Evolutionary conservation across 2,888 invertebrate genomes (phyloP).

Genomic region (Drosophila pseudotalamancana): DNA sequence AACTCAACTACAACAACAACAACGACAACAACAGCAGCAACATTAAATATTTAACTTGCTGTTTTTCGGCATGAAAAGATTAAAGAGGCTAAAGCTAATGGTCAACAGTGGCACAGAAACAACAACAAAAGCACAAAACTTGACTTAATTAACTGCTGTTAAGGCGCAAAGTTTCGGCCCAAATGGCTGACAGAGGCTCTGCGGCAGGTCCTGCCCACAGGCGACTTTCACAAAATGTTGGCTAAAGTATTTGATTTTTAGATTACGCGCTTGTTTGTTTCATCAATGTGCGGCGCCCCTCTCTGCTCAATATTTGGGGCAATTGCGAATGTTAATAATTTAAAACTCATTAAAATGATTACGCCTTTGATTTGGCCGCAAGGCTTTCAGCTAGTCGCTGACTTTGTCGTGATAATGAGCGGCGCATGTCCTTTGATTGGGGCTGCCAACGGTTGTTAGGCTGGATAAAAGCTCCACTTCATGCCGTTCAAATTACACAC

Average conservation of each 20-base stretch:
- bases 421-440: slow-evolving; percentile 49
- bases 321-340: slow-evolving; percentile 73
- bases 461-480: slow-evolving; percentile 1
- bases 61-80: slow-evolving; percentile 62
- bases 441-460: slow-evolving; percentile 9
- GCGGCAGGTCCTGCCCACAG: slow-evolving; percentile 51
- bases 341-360: slow-evolving; percentile 71
- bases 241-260: slow-evolving; percentile 73
- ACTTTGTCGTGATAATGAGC: slow-evolving; percentile 57
- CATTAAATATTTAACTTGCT: slow-evolving; percentile 69
- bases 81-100: slow-evolving; percentile 21
- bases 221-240: slow-evolving; percentile 66
- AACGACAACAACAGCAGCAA: slow-evolving; percentile 1
- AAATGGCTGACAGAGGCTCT: slow-evolving; percentile 37
- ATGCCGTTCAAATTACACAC: neutral
- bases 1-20: neutral
- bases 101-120: slow-evolving; percentile 40
- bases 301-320: neutral
- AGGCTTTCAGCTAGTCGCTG: slow-evolving; percentile 39
- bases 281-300: slow-evolving; percentile 17
- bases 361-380: slow-evolving; percentile 64
- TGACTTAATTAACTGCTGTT: slow-evolving; percentile 78
- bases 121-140: slow-evolving; percentile 49
- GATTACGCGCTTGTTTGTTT: slow-evolving; percentile 61
- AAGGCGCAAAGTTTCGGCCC: slow-evolving; percentile 62